Conservation (phyloP, 2,797 vertebrate species). For the Myotis daubentonii region DNA sequence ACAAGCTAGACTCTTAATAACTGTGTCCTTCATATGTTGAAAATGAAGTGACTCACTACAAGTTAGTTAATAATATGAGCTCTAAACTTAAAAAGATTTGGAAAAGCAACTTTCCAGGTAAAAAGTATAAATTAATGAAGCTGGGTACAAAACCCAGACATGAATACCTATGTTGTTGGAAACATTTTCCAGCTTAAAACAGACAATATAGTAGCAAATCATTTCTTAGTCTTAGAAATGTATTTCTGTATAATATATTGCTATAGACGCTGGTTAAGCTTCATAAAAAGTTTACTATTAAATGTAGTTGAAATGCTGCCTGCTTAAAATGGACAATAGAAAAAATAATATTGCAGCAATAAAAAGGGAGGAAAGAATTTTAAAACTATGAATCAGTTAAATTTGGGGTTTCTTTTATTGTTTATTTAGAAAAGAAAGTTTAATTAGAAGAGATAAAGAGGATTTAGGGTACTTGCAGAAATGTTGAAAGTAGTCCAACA, state of each 20-base stretch:
- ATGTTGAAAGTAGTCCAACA: background rate
- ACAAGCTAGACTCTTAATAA: background rate
- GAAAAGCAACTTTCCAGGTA: background rate
- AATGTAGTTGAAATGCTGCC: constrained; percentile 28
- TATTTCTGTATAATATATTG: background rate
- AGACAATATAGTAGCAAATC: background rate
- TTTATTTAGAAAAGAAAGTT: background rate
- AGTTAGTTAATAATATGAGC: background rate
- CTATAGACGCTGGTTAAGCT: background rate
- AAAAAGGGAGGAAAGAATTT: background rate
- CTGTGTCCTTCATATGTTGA: background rate
- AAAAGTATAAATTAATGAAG: background rate
- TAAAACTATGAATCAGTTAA: background rate
- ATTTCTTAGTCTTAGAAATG: constrained; percentile 8
- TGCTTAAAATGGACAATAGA: constrained; percentile 18
- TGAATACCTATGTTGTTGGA: background rate
- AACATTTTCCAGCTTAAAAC: constrained; percentile 5
- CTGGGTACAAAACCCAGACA: background rate
- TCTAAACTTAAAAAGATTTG: background rate
- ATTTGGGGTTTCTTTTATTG: background rate
- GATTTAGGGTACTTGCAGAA: background rate
- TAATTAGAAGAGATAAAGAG: constrained; percentile 10
- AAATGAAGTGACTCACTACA: constrained; percentile 4
- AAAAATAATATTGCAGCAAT: background rate
- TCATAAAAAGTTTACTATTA: constrained; percentile 3